A percentile compares a stretch with the other conserved stretches of the same genome.
Conservation (phyloP, 2,888 invertebrate species). For the Artemia sinica region DNA sequence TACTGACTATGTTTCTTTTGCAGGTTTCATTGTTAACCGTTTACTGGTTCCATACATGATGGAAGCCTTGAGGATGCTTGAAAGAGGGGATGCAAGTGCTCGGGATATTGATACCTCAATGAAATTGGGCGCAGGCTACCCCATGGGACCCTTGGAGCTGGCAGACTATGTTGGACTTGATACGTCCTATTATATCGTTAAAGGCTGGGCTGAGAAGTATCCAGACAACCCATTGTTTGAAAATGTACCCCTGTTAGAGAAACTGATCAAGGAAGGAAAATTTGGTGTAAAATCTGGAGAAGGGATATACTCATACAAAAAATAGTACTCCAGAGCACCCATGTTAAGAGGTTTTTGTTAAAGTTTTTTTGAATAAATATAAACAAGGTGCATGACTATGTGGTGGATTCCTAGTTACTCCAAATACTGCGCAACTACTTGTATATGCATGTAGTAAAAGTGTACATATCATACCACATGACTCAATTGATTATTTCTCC, state of each 20-base stretch:
- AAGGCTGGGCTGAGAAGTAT: constrained; percentile 45
- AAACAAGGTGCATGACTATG: no score
- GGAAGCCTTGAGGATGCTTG: constrained; percentile 40
- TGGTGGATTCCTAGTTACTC: no score
- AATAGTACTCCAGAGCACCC: not conserved
- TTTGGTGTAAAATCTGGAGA: constrained; percentile 18
- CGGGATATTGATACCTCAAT: constrained; percentile 70
- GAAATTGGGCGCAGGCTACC: constrained; percentile 73
- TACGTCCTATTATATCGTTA: constrained; percentile 54
- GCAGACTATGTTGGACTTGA: constrained; percentile 68
- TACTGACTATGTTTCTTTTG: not conserved
- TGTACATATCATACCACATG: no score
- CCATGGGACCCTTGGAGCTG: constrained; percentile 76
- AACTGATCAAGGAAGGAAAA: constrained; percentile 16
- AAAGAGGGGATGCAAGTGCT: constrained; percentile 46
- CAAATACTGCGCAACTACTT: no score
- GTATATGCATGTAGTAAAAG: no score
- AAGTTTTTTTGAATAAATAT: no score
- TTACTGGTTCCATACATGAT: constrained; percentile 40
- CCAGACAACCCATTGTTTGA: constrained; percentile 49
- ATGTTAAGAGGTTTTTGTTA: no score
- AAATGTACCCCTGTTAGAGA: constrained; percentile 28
- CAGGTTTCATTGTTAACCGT: constrained; percentile 42
- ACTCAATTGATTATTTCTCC: no score
- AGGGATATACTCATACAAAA: constrained; percentile 14